phyloP scores from a whole-genome alignment of 1,140 invertebrate species.

The Vanessa tameamea region DNA sequence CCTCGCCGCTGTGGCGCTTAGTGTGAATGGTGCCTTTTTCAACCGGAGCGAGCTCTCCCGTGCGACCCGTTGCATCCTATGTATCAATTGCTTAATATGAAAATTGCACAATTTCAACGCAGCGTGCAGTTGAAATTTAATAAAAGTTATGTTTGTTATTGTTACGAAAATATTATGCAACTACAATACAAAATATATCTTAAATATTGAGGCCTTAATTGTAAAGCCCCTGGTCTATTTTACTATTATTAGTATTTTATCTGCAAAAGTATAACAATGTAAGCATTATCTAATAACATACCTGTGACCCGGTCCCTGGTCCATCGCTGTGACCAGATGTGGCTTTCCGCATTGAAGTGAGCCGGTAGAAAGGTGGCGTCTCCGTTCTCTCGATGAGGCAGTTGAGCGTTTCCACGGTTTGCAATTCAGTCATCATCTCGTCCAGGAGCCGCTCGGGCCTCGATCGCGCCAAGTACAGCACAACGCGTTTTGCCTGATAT shows the following conservation, averaged over 20 bases:
- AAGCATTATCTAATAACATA: slow-evolving; percentile 25
- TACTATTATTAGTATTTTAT: too few species aligned
- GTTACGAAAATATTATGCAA: too few species aligned
- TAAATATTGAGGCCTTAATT: too few species aligned
- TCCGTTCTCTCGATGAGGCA: slow-evolving; percentile 97
- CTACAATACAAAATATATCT: too few species aligned
- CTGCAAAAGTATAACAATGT: too few species aligned
- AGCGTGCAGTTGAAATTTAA: too few species aligned
- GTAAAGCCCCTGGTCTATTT: too few species aligned
- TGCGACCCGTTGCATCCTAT: slow-evolving; percentile 66
- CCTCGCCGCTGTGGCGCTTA: slow-evolving; percentile 96
- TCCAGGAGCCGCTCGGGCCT: slow-evolving; percentile 95
- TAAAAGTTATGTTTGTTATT: too few species aligned
- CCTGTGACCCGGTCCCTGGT: slow-evolving; percentile 71
- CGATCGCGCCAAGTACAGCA: slow-evolving; percentile 94
- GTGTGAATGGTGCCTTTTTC: slow-evolving; percentile 98
- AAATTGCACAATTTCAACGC: too few species aligned
- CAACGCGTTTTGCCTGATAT: slow-evolving; percentile 94
- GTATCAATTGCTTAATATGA: slow-evolving; percentile 12
- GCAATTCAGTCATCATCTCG: slow-evolving; percentile 97
- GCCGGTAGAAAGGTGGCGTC: slow-evolving; percentile 97
- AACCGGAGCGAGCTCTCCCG: slow-evolving; percentile 79
- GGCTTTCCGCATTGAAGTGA: slow-evolving; percentile 95
- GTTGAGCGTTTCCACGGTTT: slow-evolving; percentile 97
- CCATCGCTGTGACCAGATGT: slow-evolving; percentile 90